These are phyloP conservation scores for Crocallis elinguaria DNA, from an alignment of 2,888 invertebrate genomes.

Conservation along the genomic window DNA sequence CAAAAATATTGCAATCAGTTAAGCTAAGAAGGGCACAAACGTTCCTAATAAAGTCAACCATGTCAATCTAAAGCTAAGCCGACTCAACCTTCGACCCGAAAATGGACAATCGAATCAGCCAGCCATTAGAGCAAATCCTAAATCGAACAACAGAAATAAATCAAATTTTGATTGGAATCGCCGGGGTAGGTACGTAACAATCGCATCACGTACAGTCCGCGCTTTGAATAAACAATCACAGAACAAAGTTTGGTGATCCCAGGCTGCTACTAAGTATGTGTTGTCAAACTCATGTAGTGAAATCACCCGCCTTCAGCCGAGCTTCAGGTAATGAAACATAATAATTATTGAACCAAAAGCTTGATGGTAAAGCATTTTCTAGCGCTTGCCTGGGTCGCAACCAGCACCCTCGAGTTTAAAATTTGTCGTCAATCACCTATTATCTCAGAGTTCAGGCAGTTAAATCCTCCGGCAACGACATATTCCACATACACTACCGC, in stretches of 20 bases:
- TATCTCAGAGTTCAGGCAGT: too few species aligned
- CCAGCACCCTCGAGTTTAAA: too few species aligned
- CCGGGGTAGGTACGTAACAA: slow-evolving; percentile 60
- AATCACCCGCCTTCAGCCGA: too few species aligned
- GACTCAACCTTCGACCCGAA: slow-evolving; percentile 22
- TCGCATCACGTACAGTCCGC: slow-evolving; percentile 61
- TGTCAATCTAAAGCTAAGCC: slow-evolving; percentile 4
- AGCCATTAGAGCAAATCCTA: slow-evolving; percentile 47
- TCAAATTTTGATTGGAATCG: slow-evolving; percentile 68
- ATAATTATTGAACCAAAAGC: too few species aligned
- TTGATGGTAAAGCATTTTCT: too few species aligned
- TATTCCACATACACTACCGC: too few species aligned
- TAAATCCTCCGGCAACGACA: too few species aligned
- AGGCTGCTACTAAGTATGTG: slow-evolving; percentile 27
- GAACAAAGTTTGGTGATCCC: slow-evolving; percentile 50
- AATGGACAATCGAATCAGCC: slow-evolving; percentile 46
- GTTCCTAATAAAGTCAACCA: background rate
- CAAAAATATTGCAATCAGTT: too few species aligned
- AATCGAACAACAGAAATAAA: slow-evolving; percentile 63
- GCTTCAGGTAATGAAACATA: too few species aligned
- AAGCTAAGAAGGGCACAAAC: too few species aligned
- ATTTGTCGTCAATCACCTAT: too few species aligned
- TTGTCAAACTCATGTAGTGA: slow-evolving; percentile 1
- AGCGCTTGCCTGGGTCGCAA: too few species aligned
- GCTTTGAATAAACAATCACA: slow-evolving; percentile 69